Base-by-base conservation (phyloP, 2,797 vertebrate species). In the Steatocranus sp. region DNA sequence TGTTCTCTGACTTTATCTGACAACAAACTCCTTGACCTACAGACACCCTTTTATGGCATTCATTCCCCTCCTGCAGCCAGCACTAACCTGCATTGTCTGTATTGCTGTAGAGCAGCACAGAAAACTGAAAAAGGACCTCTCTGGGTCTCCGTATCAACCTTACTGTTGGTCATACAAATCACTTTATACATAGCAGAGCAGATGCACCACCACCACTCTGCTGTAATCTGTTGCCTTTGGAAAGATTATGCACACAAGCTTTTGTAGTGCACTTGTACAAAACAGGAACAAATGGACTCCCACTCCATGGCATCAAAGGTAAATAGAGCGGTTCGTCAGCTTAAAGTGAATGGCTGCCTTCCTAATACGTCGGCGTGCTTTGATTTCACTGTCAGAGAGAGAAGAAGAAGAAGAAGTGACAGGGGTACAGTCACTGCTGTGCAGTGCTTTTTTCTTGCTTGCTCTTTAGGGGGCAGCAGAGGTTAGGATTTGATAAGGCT, bases 401-500 rank as follows among this genome's bases (percentile, higher is more conserved):
- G 46, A 41, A 78, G 23, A 30, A 89, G 83, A 78, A 79, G 83
- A 84, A 49, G 83, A 86, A 80, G 87, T 79, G 81, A 87, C 86
- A 88, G 83, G 38, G 6, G 54, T 66, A 66, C 66, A 77, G 85
- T 50, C 80, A 7, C 58, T 48, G 20, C 58, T 82, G 84, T 8
- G 4, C 74, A 3, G 54, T 89, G 91, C 68, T 84, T 86, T 84
- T 90, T 87, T 80, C 84, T 46, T 23, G 49, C 86, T 77, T 80
- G 86, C 81, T 92, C 95, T 95, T 94, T 92, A 94, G 95, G 93
- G 94, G 95, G 95, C 95, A 95, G 95, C 91, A 95, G 91, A 95
- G 94, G 92, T 94, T 93, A 95, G 91, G 90, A 86, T 93, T 95
- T 94, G 93, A 92, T 89, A 81, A 82, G 86, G 87, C 79, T 82